phyloP scores from a whole-genome alignment of 2,888 invertebrate species.

The Neria commutata region DNA sequence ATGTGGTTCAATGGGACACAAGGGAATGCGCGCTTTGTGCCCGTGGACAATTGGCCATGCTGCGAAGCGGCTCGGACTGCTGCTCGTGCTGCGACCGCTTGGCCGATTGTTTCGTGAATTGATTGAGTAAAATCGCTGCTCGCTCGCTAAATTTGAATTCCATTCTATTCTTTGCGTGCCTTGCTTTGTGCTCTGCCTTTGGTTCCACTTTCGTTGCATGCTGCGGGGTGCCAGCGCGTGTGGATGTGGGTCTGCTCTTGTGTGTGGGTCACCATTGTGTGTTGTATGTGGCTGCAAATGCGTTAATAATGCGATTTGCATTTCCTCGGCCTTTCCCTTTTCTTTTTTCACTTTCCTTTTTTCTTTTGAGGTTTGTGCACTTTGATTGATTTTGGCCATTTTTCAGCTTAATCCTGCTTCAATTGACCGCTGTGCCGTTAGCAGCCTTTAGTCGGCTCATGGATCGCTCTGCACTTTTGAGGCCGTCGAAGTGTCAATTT shows the following conservation, averaged over 20 bases:
- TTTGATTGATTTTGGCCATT: constrained; percentile 31
- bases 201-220: neutral
- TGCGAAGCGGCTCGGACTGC: neutral
- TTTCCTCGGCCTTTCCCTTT: constrained; percentile 37
- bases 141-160: neutral
- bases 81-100: neutral
- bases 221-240: neutral
- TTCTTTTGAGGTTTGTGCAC: constrained; percentile 27
- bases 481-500: no score
- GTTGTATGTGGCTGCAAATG: constrained; percentile 39
- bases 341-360: constrained; percentile 11
- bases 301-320: constrained; percentile 60
- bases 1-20: neutral
- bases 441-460: neutral
- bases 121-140: constrained; percentile 1
- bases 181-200: neutral
- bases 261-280: neutral
- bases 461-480: neutral
- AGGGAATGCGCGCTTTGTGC: neutral
- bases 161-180: neutral
- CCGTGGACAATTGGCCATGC: no score
- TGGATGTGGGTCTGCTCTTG: neutral
- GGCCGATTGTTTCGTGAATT: neutral
- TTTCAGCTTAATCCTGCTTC: neutral
- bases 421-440: neutral